phyloP scores from a whole-genome alignment of 2,113 vertebrate genomes.

The Tragelaphus strepsiceros region DNA sequence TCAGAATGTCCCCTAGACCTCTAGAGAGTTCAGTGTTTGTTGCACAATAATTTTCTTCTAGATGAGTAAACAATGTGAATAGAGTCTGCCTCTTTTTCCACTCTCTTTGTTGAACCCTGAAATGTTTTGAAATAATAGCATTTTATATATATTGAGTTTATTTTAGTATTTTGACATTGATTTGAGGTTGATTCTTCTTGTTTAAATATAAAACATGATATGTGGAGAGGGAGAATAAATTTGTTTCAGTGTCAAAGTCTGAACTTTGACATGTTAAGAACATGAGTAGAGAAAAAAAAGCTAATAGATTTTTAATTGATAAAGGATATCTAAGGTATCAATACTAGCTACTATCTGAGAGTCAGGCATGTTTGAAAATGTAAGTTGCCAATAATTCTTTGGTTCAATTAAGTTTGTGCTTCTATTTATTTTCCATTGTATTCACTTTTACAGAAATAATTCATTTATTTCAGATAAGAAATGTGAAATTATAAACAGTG shows the following conservation, averaged over 20 bases:
- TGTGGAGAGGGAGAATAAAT: not conserved
- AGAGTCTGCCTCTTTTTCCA: not conserved
- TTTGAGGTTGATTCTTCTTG: not conserved
- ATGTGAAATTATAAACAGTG: not conserved
- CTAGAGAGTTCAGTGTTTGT: not conserved
- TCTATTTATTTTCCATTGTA: not conserved
- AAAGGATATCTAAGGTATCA: not conserved
- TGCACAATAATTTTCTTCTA: not conserved
- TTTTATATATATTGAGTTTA: not conserved
- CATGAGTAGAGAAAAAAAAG: not conserved
- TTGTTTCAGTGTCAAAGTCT: not conserved
- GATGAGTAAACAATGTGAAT: not conserved
- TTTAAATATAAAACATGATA: not conserved
- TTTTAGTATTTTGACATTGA: not conserved
- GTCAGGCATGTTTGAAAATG: not conserved
- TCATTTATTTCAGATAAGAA: slow-evolving; percentile 1
- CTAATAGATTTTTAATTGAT: not conserved
- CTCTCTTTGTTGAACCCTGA: not conserved
- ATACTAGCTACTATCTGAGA: not conserved
- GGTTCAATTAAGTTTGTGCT: not conserved
- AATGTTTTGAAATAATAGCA: not conserved
- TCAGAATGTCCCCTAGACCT: not conserved
- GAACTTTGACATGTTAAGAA: not conserved
- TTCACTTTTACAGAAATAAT: not conserved
- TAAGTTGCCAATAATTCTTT: not conserved